Conservation (phyloP, 2,888 invertebrate species). For the Andricus quercusramuli region DNA sequence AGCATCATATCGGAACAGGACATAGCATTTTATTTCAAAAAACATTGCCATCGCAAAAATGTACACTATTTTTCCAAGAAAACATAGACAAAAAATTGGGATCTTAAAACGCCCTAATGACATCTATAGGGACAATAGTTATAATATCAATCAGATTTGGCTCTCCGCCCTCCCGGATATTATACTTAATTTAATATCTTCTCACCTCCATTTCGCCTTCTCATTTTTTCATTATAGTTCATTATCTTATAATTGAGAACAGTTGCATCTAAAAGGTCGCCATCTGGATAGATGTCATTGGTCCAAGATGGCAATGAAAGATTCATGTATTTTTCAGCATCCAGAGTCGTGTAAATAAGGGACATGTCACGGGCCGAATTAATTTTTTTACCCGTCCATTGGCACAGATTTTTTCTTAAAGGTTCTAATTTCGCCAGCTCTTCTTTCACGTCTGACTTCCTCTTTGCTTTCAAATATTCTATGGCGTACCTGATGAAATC, state of each 20-base stretch:
- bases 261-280: slow-evolving; percentile 80
- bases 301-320: slow-evolving; percentile 82
- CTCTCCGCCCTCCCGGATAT: too few relatives aligned
- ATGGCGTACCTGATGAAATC: background rate
- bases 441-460: background rate
- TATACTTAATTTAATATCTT: background rate
- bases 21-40: too few relatives aligned
- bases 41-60: too few relatives aligned
- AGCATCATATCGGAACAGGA: too few relatives aligned
- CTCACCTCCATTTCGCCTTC: slow-evolving; percentile 81
- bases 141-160: too few relatives aligned
- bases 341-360: background rate
- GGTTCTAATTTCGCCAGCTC: background rate
- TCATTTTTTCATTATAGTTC: slow-evolving; percentile 79
- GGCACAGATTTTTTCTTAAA: background rate
- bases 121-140: too few relatives aligned
- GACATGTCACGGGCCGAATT: background rate
- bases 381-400: slow-evolving; percentile 1
- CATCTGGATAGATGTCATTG: slow-evolving; percentile 78
- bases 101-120: too few relatives aligned
- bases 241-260: slow-evolving; percentile 81
- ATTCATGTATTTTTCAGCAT: slow-evolving; percentile 79
- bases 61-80: too few relatives aligned
- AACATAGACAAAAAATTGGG: too few relatives aligned
- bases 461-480: background rate